A percentile compares a stretch with the other conserved stretches of the same genome.
Conservation (phyloP, 2,113 vertebrate genomes). For the Candoia aspera region DNA sequence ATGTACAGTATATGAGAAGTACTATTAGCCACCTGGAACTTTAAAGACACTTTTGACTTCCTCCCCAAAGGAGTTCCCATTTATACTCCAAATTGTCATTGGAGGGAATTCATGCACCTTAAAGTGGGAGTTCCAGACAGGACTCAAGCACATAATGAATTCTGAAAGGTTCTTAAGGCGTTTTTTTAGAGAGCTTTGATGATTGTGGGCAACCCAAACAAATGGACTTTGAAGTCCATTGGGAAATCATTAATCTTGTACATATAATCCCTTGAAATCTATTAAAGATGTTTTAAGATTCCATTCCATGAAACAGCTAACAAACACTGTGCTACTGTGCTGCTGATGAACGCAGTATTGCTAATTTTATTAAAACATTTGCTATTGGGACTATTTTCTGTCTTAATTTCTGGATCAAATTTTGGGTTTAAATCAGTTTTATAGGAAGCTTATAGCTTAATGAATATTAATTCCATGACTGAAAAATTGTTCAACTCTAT, state of each 20-base stretch:
- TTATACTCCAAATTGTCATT: neutral
- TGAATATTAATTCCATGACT: constrained; percentile 58
- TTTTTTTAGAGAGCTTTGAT: neutral
- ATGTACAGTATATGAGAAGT: neutral
- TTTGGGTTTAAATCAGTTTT: constrained; percentile 65
- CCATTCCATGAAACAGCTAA: constrained; percentile 11
- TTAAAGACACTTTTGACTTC: neutral
- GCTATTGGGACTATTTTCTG: constrained; percentile 62
- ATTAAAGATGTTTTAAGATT: neutral
- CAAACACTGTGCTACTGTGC: constrained; percentile 33
- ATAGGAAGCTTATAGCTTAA: constrained; percentile 42
- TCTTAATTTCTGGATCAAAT: constrained; percentile 56
- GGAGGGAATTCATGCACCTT: neutral
- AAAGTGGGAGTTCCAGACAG: neutral
- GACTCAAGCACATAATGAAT: neutral
- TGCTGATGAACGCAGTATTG: constrained; percentile 51
- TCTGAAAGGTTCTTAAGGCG: neutral
- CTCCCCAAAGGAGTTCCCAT: neutral
- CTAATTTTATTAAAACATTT: constrained; percentile 48
- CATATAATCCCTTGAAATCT: constrained; percentile 29
- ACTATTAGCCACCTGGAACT: neutral
- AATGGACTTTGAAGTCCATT: neutral
- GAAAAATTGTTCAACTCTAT: constrained; percentile 29
- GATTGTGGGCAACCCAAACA: neutral
- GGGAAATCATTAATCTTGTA: neutral